Evolutionary conservation across 2,888 invertebrate species (phyloP).

Genomic region (Chymomyza caudatula): DNA sequence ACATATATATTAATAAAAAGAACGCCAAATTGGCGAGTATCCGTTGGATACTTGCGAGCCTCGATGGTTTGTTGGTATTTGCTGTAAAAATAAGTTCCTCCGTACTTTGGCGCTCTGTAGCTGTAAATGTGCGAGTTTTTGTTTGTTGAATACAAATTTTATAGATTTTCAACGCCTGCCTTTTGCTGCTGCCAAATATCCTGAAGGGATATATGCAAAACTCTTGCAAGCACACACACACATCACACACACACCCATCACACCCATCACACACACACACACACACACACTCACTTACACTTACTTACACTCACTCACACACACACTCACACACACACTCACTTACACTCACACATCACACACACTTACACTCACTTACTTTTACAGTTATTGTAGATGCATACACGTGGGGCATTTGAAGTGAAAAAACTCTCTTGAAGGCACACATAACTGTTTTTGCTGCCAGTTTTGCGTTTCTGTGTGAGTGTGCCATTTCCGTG

Average conservation of each 20-base stretch:
- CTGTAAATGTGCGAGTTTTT: background rate
- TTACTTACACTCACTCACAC: constrained; percentile 7
- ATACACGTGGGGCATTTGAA: constrained; percentile 49
- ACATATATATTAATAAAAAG: constrained; percentile 30
- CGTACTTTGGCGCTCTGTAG: background rate
- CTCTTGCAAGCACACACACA: too few relatives aligned
- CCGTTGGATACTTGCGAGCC: background rate
- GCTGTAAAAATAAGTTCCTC: background rate
- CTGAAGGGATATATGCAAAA: constrained; percentile 46
- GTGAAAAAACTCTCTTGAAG: constrained; percentile 43
- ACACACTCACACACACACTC: constrained; percentile 14
- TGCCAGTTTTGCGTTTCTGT: background rate
- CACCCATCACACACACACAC: background rate
- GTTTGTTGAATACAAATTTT: constrained; percentile 62
- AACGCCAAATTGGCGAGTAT: constrained; percentile 5
- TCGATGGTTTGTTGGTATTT: too few relatives aligned
- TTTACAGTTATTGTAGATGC: constrained; percentile 4
- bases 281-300: background rate
- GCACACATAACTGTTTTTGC: background rate
- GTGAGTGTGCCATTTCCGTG: constrained; percentile 10
- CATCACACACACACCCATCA: constrained; percentile 20
- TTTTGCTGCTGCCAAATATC: constrained; percentile 53
- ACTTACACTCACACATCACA: background rate
- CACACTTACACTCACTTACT: background rate
- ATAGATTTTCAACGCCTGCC: constrained; percentile 62